These are phyloP conservation scores for Chymomyza procnemis DNA, from an alignment of 2,888 invertebrate genomes.

Conservation along the genomic window DNA sequence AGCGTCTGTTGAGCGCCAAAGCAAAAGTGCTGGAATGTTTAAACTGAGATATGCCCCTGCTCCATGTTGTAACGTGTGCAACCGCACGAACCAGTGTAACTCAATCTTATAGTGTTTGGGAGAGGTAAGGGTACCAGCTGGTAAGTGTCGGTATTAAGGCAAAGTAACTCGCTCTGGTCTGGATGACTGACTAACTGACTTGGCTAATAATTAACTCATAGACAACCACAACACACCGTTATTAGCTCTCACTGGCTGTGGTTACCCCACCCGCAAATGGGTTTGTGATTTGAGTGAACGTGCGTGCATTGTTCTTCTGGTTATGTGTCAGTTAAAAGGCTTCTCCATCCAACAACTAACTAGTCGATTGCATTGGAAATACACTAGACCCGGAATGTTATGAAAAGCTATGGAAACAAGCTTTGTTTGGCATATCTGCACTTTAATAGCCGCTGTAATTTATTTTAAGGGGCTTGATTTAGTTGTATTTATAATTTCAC, in stretches of 20 bases:
- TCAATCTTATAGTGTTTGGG: conserved; percentile 52
- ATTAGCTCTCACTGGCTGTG: conserved; percentile 36
- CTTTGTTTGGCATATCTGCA: neutral
- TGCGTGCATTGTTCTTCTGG: conserved; percentile 49
- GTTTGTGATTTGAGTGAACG: conserved; percentile 24
- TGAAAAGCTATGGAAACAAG: neutral
- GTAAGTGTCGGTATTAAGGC: conserved; percentile 50
- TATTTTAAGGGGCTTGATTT: no score
- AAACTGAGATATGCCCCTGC: conserved; percentile 23
- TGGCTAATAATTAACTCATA: conserved; percentile 72
- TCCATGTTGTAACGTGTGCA: conserved; percentile 46
- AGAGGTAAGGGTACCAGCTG: conserved; percentile 28
- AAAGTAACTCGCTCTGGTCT: conserved; percentile 25
- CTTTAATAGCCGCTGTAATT: neutral
- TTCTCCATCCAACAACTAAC: conserved; percentile 28
- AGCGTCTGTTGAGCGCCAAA: conserved; percentile 42
- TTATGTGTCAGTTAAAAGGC: conserved; percentile 42
- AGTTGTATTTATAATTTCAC: no score
- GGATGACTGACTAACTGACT: conserved; percentile 29
- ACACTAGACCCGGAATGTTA: conserved; percentile 63
- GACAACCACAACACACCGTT: conserved; percentile 65
- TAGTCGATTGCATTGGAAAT: conserved; percentile 61
- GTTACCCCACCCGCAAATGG: neutral
- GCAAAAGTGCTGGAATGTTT: conserved; percentile 54
- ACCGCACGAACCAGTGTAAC: conserved; percentile 54